A percentile compares a stretch with the other conserved stretches of the same genome.
phyloP scores from a whole-genome alignment of 2,888 invertebrate species.

The Lacanobia oleracea region DNA sequence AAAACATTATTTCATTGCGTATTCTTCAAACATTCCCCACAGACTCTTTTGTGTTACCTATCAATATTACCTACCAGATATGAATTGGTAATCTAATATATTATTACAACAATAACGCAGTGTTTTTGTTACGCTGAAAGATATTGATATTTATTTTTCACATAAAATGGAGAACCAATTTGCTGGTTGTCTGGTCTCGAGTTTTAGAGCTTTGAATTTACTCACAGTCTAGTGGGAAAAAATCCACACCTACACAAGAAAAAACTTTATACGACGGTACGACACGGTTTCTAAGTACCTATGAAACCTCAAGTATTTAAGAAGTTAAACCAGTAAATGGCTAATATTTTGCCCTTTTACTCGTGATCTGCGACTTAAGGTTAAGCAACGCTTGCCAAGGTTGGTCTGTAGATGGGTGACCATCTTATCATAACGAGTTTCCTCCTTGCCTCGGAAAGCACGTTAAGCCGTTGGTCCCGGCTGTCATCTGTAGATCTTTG shows the following conservation, averaged over 20 bases:
- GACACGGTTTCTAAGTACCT: not conserved
- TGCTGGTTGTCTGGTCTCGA: slow-evolving; percentile 62
- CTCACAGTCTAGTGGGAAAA: slow-evolving; percentile 8
- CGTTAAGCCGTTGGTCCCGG: no score
- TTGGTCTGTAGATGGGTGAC: no score
- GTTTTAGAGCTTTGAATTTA: slow-evolving; percentile 27
- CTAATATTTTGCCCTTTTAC: no score
- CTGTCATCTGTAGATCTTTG: no score
- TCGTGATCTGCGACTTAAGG: no score
- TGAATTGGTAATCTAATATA: slow-evolving; percentile 29
- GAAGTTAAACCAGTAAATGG: not conserved
- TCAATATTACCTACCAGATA: slow-evolving; percentile 21
- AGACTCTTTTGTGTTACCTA: slow-evolving; percentile 32
- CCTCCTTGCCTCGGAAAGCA: no score
- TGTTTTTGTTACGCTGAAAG: slow-evolving; percentile 20
- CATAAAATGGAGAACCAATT: slow-evolving; percentile 63
- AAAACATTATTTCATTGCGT: slow-evolving; percentile 14
- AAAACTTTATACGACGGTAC: not conserved
- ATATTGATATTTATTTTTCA: slow-evolving; percentile 28
- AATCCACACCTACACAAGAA: not conserved
- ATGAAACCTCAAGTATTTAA: not conserved
- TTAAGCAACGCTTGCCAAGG: no score
- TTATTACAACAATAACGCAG: slow-evolving; percentile 27
- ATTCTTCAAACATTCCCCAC: slow-evolving; percentile 20
- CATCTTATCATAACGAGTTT: no score